These are phyloP conservation scores for Danio aesculapii DNA, from an alignment of 2,797 vertebrate genomes.

Conservation along the genomic window DNA sequence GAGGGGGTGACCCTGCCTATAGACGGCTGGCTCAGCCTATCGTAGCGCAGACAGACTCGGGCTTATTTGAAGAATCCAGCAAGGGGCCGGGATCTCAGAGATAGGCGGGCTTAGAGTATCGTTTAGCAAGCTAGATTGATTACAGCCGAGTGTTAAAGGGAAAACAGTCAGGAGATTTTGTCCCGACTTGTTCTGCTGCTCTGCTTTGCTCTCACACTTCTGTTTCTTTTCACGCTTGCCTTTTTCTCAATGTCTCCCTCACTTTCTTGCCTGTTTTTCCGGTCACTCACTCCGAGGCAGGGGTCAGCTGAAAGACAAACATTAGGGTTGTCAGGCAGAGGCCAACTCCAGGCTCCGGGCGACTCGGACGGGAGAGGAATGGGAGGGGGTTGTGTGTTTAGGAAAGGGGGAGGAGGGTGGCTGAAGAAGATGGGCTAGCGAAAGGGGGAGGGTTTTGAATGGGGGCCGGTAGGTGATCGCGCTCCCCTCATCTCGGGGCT, in stretches of 20 bases:
- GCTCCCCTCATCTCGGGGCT: constrained; percentile 67
- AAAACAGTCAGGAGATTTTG: constrained; percentile 87
- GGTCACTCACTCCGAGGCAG: constrained; percentile 70
- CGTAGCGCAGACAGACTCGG: constrained; percentile 58
- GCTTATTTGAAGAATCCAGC: constrained; percentile 75
- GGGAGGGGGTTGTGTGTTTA: constrained; percentile 70
- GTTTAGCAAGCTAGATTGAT: constrained; percentile 96
- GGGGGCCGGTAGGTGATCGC: constrained; percentile 61
- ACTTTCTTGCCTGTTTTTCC: constrained; percentile 62
- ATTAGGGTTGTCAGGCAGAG: constrained; percentile 71
- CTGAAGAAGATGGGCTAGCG: constrained; percentile 74
- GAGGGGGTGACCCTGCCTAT: constrained; percentile 75
- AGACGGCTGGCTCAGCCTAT: constrained; percentile 80
- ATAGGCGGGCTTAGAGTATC: constrained; percentile 85
- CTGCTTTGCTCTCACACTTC: constrained; percentile 74
- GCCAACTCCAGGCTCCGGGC: constrained; percentile 68
- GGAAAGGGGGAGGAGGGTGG: constrained; percentile 67
- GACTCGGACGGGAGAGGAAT: constrained; percentile 69
- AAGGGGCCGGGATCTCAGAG: constrained; percentile 70
- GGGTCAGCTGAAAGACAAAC: constrained; percentile 96
- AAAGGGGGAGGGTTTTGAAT: constrained; percentile 64
- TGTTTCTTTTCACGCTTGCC: not conserved
- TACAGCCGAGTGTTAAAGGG: constrained; percentile 96
- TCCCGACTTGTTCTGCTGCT: constrained; percentile 83
- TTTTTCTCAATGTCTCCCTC: constrained; percentile 52